Conservation (phyloP, 2,113 vertebrate genomes). For the Anarrhichthys ocellatus region DNA sequence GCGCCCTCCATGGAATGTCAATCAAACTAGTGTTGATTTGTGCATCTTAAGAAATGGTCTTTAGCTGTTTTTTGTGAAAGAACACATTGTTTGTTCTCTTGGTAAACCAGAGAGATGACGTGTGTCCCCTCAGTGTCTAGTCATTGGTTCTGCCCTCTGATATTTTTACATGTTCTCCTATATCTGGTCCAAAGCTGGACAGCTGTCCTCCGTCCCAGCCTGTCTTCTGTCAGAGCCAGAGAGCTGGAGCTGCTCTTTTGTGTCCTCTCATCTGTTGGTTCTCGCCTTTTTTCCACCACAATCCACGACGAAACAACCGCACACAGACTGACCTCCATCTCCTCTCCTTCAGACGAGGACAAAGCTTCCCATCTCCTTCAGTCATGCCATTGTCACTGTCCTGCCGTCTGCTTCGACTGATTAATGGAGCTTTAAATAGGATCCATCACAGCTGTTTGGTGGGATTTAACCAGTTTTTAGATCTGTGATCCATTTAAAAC, state of each 20-base stretch:
- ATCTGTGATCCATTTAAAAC: constrained; percentile 11
- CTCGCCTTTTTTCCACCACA: constrained; percentile 11
- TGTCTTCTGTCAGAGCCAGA: constrained; percentile 39
- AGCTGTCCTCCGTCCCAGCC: constrained; percentile 31
- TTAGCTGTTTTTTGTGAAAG: background rate
- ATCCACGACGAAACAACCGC: constrained; percentile 7
- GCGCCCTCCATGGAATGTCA: background rate
- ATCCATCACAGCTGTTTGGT: constrained; percentile 13
- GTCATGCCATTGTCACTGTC: background rate
- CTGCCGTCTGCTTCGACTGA: background rate
- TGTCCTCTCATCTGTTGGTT: constrained; percentile 34
- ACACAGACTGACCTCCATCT: constrained; percentile 32
- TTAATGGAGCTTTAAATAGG: background rate
- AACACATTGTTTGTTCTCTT: background rate
- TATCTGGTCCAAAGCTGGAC: constrained; percentile 27
- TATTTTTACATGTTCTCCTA: background rate
- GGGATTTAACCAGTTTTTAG: background rate
- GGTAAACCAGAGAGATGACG: background rate
- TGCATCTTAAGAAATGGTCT: background rate
- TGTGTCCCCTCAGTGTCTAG: constrained; percentile 22
- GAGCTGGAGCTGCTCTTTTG: constrained; percentile 37
- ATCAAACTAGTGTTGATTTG: background rate
- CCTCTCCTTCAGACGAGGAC: constrained; percentile 29
- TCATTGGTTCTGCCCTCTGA: constrained; percentile 18
- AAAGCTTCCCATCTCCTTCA: constrained; percentile 16